Base-by-base conservation (phyloP, 2,888 invertebrate species). In the Tetragonisca angustula region DNA sequence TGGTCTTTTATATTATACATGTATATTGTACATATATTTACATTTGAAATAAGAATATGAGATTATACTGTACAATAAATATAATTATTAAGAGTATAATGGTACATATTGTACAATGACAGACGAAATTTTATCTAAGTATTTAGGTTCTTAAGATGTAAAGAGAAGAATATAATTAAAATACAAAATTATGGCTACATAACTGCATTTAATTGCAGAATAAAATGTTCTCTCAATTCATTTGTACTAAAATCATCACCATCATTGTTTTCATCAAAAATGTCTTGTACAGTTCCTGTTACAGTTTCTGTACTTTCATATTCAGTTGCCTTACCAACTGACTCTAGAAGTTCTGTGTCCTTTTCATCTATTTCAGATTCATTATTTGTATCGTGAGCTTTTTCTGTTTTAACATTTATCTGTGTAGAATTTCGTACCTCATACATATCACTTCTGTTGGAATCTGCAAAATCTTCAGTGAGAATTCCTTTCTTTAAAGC, bases 231-330 rank as follows among this genome's bases (percentile, higher is more conserved):
- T 79, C 87, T 90, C 64, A 92, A 76, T 82, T 92, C 92, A 67
- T 89, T 90, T 59, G 91, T 90, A 85, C 90, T 87, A 83, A 90
- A 84, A 52, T 93, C 92, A 70, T 94, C 94, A 54, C 82, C 89
- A 74, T 94, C 92, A 61, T 91, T 92, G 69, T 90, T 91, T 84
- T 94, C 94, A 52, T 94, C 90, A 62, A 94, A 93, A 87, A 94
- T 93, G 65, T 94, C 94, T 79, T 94, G 94, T 21, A 94, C 94
- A 3, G 94, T 94, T 81, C 93, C 92, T 24, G 90, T 92, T 24
- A 93, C 80, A 19, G 91, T 91, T 59, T 89, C 88, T 50, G 75
- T 76, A 52, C 71, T 68, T n/a, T 90, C 86, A 19, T 83, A 82
- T 36, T 77, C 84, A 32, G 71, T 49, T 56, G 72, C 62, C 65